These are phyloP conservation scores for Tolmerus cingulatus DNA, from an alignment of 2,888 invertebrate species.

Conservation along the genomic window DNA sequence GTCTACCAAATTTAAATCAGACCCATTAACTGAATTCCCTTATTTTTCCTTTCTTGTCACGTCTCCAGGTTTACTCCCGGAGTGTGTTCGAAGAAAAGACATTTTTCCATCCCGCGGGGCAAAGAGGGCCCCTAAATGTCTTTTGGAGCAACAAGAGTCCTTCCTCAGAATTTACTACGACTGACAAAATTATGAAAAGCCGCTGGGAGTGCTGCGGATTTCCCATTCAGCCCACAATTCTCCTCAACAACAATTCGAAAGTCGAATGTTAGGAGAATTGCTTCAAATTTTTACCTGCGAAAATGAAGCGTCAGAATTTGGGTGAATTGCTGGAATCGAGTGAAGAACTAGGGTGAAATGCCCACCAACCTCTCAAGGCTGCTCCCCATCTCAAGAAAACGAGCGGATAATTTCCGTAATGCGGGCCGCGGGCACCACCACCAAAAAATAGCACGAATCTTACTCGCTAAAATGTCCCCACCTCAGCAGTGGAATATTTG, in stretches of 20 bases:
- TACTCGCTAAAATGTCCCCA: background rate
- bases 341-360: background rate
- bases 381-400: background rate
- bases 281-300: background rate
- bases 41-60: conserved; percentile 2
- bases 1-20: background rate
- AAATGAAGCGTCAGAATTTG: background rate
- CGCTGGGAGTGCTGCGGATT: background rate
- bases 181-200: background rate
- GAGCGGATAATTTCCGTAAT: background rate
- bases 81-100: background rate
- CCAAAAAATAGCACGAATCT: background rate
- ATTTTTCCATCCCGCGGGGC: background rate
- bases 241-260: background rate
- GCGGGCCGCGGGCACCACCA: background rate
- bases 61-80: background rate
- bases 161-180: background rate
- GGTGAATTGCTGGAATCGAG: background rate
- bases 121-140: background rate
- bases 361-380: background rate
- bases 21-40: background rate
- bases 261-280: background rate
- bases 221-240: background rate
- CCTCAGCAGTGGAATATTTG: background rate
- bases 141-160: background rate